phyloP scores from a whole-genome alignment of 2,888 invertebrate species.

The Agrotis exclamationis region DNA sequence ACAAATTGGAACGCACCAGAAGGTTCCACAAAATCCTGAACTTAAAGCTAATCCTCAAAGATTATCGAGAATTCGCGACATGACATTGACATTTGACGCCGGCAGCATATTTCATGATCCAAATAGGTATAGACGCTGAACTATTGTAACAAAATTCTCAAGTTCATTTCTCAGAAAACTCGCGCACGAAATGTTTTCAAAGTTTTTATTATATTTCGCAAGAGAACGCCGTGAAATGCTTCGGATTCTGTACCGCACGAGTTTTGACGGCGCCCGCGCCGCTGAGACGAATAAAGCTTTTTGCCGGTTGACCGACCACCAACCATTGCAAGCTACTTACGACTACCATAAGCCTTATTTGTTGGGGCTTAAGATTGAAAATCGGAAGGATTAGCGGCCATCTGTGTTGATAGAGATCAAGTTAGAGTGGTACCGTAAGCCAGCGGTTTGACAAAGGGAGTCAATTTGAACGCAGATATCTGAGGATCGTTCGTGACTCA shows the following conservation, averaged over 20 bases:
- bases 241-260: slow-evolving; percentile 67
- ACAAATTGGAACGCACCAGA: neutral
- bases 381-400: slow-evolving; percentile 27
- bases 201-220: slow-evolving; percentile 67
- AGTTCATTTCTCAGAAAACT: slow-evolving; percentile 58
- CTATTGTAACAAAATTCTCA: slow-evolving; percentile 41
- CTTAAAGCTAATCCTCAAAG: slow-evolving; percentile 8
- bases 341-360: slow-evolving; percentile 39
- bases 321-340: slow-evolving; percentile 33
- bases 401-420: slow-evolving; percentile 62
- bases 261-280: slow-evolving; percentile 63
- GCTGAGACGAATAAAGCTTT: slow-evolving; percentile 63
- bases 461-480: slow-evolving; percentile 82
- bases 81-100: slow-evolving; percentile 57
- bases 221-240: slow-evolving; percentile 67
- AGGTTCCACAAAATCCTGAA: slow-evolving; percentile 1
- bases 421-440: slow-evolving; percentile 63
- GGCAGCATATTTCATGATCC: slow-evolving; percentile 29
- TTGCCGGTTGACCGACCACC: slow-evolving; percentile 57
- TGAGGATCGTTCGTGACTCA: slow-evolving; percentile 86
- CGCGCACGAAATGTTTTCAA: slow-evolving; percentile 53
- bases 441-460: slow-evolving; percentile 85
- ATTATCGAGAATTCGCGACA: slow-evolving; percentile 21
- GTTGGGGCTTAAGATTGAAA: slow-evolving; percentile 34
- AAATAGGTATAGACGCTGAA: slow-evolving; percentile 52